Evolutionary conservation across 2,888 invertebrate species (phyloP).

Genomic region (Platerodrilus igneus): DNA sequence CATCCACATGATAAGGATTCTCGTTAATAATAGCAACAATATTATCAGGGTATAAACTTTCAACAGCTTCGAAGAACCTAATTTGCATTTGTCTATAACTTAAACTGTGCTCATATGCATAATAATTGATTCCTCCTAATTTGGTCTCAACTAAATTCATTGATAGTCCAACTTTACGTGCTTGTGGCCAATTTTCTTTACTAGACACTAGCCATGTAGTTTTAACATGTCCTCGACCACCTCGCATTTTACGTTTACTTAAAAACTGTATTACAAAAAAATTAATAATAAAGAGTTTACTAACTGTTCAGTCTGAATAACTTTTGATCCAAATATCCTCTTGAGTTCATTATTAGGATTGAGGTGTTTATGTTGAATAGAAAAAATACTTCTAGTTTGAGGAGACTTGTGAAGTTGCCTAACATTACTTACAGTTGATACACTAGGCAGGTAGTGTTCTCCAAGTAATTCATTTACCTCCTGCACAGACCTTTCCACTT

Average conservation of each 20-base stretch:
- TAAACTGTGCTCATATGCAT: slow-evolving; percentile 69
- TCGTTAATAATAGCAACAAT: slow-evolving; percentile 69
- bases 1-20: slow-evolving; percentile 77
- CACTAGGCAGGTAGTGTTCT: slow-evolving; percentile 45
- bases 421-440: slow-evolving; percentile 22
- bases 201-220: slow-evolving; percentile 64
- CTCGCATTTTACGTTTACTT: slow-evolving; percentile 56
- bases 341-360: slow-evolving; percentile 78
- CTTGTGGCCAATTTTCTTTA: slow-evolving; percentile 68
- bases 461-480: slow-evolving; percentile 66
- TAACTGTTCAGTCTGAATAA: too few species aligned
- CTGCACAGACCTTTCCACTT: slow-evolving; percentile 61
- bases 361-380: slow-evolving; percentile 64
- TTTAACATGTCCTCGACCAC: slow-evolving; percentile 56
- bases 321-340: slow-evolving; percentile 74
- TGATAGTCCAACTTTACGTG: slow-evolving; percentile 65
- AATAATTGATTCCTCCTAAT: slow-evolving; percentile 57
- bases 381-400: slow-evolving; percentile 52
- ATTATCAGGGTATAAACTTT: slow-evolving; percentile 72
- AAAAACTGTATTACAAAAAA: too few species aligned
- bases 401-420: slow-evolving; percentile 37
- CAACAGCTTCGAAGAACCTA: slow-evolving; percentile 72
- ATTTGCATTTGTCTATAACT: slow-evolving; percentile 71
- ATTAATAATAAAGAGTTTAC: not conserved
- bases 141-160: slow-evolving; percentile 61